These are phyloP conservation scores for Pseudobourletiella spinata DNA, from an alignment of 1,140 invertebrate genomes.

Conservation along the genomic window DNA sequence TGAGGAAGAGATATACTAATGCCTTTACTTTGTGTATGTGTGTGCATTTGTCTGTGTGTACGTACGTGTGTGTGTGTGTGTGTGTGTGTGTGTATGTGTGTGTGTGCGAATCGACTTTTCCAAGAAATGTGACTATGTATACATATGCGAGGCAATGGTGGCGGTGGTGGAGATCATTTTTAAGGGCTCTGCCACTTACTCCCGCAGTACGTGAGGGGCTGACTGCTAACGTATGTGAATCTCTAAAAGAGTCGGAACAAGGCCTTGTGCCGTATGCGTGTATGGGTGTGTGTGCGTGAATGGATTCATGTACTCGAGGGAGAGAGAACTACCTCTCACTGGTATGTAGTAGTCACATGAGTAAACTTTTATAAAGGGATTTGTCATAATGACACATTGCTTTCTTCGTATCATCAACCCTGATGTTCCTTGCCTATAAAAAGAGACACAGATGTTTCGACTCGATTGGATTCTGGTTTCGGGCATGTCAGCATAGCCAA, in stretches of 20 bases:
- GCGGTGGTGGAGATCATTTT: not conserved
- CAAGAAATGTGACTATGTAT: too few relatives aligned
- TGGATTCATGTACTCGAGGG: not conserved
- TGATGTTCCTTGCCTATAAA: slow-evolving; percentile 14
- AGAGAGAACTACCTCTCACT: not conserved
- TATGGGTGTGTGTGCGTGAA: not conserved
- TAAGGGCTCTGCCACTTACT: too few relatives aligned
- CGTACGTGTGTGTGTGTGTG: too few relatives aligned
- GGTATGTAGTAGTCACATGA: slow-evolving; percentile 7
- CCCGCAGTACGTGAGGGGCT: too few relatives aligned
- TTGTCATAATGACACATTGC: slow-evolving; percentile 34
- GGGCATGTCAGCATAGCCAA: slow-evolving; percentile 27
- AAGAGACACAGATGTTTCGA: slow-evolving; percentile 29
- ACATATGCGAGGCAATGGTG: too few relatives aligned
- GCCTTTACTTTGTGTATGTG: too few relatives aligned
- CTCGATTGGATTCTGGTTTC: slow-evolving; percentile 27
- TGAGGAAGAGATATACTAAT: too few relatives aligned
- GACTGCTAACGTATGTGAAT: too few relatives aligned
- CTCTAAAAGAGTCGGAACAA: too few relatives aligned
- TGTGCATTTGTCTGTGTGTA: too few relatives aligned
- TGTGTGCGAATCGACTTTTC: too few relatives aligned
- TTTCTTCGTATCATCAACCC: slow-evolving; percentile 21
- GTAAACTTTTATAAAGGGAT: slow-evolving; percentile 34
- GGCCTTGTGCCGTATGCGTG: not conserved
- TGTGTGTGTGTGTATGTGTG: too few relatives aligned